These are phyloP conservation scores for Leptodactylus fuscus DNA, from an alignment of 2,113 vertebrate genomes.

Conservation along the genomic window DNA sequence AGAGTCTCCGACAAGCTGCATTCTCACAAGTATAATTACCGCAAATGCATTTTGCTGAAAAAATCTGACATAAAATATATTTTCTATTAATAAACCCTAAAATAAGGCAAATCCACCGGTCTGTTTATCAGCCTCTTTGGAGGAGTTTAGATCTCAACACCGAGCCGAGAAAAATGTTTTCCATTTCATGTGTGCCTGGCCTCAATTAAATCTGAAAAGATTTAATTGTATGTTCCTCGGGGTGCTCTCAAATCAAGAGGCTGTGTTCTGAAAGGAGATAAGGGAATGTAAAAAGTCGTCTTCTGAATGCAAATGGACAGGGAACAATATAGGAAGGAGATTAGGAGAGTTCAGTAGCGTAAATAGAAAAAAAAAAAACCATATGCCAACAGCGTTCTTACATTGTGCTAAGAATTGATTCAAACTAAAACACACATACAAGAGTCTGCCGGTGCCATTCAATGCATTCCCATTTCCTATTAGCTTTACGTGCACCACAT, in stretches of 20 bases:
- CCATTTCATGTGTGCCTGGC: neutral
- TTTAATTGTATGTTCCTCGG: conserved; percentile 44
- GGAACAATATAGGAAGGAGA: conserved; percentile 39
- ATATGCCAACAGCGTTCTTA: neutral
- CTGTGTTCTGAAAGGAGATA: conserved; percentile 23
- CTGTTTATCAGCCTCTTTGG: neutral
- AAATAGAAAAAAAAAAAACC: neutral
- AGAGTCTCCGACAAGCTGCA: neutral
- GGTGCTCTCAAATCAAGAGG: conserved; percentile 39
- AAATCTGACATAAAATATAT: neutral
- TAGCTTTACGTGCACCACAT: conserved; percentile 9
- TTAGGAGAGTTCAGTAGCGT: conserved; percentile 27
- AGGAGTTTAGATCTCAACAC: neutral
- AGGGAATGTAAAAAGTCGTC: conserved; percentile 20
- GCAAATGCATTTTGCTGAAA: neutral
- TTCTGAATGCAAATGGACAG: conserved; percentile 28
- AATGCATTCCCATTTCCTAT: conserved; percentile 19
- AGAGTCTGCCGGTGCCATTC: neutral
- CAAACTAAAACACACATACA: conserved; percentile 2
- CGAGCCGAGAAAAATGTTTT: conserved; percentile 11
- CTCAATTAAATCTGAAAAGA: conserved; percentile 39
- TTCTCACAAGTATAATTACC: neutral
- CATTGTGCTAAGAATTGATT: no score
- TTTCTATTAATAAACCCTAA: neutral
- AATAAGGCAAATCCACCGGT: neutral